A percentile compares a stretch with the other conserved stretches of the same genome.
Conservation (phyloP, 2,888 invertebrate genomes). For the Hofmannophila pseudospretella region DNA sequence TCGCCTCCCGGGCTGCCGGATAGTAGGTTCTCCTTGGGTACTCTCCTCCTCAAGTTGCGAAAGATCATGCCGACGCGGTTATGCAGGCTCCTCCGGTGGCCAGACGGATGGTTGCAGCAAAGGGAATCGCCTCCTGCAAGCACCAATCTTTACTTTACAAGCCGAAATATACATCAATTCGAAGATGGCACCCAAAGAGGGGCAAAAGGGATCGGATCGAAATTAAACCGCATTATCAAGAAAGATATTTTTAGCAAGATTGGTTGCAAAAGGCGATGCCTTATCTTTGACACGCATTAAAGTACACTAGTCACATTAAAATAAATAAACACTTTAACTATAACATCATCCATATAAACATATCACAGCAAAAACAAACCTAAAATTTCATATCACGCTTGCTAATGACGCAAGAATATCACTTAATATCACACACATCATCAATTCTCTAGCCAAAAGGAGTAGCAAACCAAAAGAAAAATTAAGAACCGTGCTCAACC, state of each 20-base stretch:
- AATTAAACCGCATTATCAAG: not conserved
- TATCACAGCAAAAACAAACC: no score
- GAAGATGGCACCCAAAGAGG: no score
- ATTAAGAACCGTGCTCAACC: not conserved
- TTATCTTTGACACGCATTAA: slow-evolving; percentile 9
- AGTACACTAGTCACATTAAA: slow-evolving; percentile 2
- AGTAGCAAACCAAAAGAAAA: not conserved
- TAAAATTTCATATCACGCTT: no score
- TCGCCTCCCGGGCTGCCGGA: slow-evolving; percentile 43
- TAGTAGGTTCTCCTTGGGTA: slow-evolving; percentile 58
- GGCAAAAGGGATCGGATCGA: no score
- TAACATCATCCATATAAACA: no score
- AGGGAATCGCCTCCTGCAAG: slow-evolving; percentile 67
- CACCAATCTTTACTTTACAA: slow-evolving; percentile 47
- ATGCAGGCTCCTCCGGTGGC: slow-evolving; percentile 57
- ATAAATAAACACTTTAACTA: not conserved
- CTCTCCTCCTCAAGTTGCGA: slow-evolving; percentile 37
- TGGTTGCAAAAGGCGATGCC: slow-evolving; percentile 50
- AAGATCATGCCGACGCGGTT: slow-evolving; percentile 41
- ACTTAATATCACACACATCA: no score
- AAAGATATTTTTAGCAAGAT: slow-evolving; percentile 25
- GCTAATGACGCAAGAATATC: no score
- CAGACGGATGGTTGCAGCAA: slow-evolving; percentile 45
- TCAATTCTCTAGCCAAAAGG: no score
- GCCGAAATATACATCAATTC: slow-evolving; percentile 15